Base-by-base conservation (phyloP, 2,888 invertebrate genomes). In the Seira musarum region DNA sequence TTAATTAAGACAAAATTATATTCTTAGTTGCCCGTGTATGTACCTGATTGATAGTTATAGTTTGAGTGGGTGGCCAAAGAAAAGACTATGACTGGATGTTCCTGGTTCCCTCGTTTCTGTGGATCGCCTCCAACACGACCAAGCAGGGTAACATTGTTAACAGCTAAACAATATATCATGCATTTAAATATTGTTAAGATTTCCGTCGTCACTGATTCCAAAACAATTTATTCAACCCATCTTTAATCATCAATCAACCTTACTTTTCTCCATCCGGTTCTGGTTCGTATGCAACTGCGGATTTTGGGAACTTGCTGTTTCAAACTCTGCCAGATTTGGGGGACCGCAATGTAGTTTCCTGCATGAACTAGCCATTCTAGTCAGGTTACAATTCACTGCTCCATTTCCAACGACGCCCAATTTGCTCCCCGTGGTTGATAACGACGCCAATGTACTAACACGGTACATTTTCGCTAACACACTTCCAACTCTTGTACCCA, bases 81-180 rank as follows among this genome's bases (percentile, higher is more conserved):
- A 89, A 98, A 97, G 85, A 95, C 92, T 30, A 95, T 92, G 24
- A 97, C 95, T 1, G 97, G 97, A 89, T 95, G 95, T 80, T 94
- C 92, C 69, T 93, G 92, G 1, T 91, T 91, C 1, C 97, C 97
- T 85, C 96, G 92, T 88, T 93, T 92, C 88, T 96, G 95, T 1
- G 97, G 96, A 88, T 96, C 95, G n/a, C 92, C 93, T 0, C 97
- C 97, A 53, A 94, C 95, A 88, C 97, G 91, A 1, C 97, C 97
- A 72, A 98, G 89, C 53, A 98, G 89, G 22, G 93, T 94, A 0
- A 97, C 94, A 89, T 92, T 93, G 89, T 97, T 97, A 70, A 97
- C 90, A 70, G 95, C 94, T 95, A 70, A 24, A n/a, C 46, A 65
- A 49, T 21, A 66, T n/a, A 66, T 21, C 0, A 15, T 24, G 2